Evolutionary conservation across 2,113 vertebrate species (phyloP), one percentile per base, ranked within the genome.

Genomic region (Nycticorax nycticorax): DNA sequence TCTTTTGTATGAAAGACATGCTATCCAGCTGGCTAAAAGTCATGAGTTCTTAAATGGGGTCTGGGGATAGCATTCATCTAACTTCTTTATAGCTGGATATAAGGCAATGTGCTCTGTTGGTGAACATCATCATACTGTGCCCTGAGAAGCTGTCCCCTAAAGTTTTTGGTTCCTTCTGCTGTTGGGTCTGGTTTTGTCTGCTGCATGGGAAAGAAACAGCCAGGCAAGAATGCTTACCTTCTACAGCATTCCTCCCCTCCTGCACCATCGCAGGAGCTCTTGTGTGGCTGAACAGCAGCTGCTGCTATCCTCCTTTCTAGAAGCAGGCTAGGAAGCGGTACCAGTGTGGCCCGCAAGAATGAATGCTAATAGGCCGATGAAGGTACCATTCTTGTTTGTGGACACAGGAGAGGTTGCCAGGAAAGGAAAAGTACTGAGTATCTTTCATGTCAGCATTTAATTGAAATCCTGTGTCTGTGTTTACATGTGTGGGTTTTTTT

Each of bases 181-280:
- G 30, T 32, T 90, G 28, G 5, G 17, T 48, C 14, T 47, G 52
- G 5, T 90, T 59, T 90, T 88, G 9, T 80, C 22, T 55, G n/a
- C 18, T 64, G 33, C 13, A 12, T 37, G n/a, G 35, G 63, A 56
- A 89, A 22, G 48, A 83, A 72, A 27, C 20, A 60, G 1, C 16
- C 22, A 74, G 6, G 15, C 41, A 72, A 17, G 62, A 47, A 20
- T 1, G 5, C 74, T 81, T 72, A 11, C 30, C 21, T 89, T 48
- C 39, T 60, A 5, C 39, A 77, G 45, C 27, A 35, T 81, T 92
- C 33, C 24, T 75, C 18, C 43, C 39, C 8, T 69, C 24, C 39
- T 16, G 33, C 30, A 37, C 20, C 2, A 2, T 55, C 0, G 0
- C 28, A 35, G 66, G n/a, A 79, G 27, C 62, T 63, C 47, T 47